Conservation (phyloP, 2,113 vertebrate species). For the Taxidea taxus region DNA sequence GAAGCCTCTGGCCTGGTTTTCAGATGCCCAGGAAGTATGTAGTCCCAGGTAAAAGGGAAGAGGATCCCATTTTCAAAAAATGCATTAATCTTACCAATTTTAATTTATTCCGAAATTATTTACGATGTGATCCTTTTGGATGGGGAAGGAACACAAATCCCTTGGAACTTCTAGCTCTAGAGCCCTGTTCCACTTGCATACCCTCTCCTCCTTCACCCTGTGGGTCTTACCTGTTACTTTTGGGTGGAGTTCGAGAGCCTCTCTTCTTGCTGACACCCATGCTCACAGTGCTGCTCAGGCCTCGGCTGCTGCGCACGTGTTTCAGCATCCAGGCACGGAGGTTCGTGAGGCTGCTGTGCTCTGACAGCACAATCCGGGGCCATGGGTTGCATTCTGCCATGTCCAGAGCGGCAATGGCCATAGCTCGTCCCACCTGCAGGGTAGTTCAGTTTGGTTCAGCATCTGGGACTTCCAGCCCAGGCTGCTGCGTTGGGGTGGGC, state of each 20-base stretch:
- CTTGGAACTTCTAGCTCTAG: neutral
- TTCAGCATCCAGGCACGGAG: constrained; percentile 95
- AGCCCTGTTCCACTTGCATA: neutral
- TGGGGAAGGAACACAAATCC: neutral
- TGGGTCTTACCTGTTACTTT: constrained; percentile 84
- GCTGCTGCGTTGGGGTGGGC: neutral
- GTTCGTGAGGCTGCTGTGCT: constrained; percentile 93
- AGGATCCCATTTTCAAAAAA: neutral
- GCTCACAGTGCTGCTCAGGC: constrained; percentile 63
- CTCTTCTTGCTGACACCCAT: constrained; percentile 73
- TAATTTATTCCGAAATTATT: neutral
- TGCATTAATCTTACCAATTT: neutral
- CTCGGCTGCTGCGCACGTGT: constrained; percentile 91
- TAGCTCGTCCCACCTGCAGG: constrained; percentile 91
- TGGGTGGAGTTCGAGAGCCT: constrained; percentile 81
- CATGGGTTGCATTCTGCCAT: constrained; percentile 96
- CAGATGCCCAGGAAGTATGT: neutral
- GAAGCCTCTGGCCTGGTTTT: neutral
- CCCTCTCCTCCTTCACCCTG: neutral
- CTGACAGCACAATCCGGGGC: constrained; percentile 93
- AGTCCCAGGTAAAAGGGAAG: neutral
- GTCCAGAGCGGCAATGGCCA: constrained; percentile 94
- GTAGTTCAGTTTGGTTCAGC: neutral
- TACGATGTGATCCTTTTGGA: neutral
- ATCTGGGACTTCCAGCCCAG: neutral